Percentiles rank a stretch among this genome's conserved stretches.
These are phyloP conservation scores for Eupsilia transversa DNA, from an alignment of 2,888 invertebrate genomes.

Conservation along the genomic window DNA sequence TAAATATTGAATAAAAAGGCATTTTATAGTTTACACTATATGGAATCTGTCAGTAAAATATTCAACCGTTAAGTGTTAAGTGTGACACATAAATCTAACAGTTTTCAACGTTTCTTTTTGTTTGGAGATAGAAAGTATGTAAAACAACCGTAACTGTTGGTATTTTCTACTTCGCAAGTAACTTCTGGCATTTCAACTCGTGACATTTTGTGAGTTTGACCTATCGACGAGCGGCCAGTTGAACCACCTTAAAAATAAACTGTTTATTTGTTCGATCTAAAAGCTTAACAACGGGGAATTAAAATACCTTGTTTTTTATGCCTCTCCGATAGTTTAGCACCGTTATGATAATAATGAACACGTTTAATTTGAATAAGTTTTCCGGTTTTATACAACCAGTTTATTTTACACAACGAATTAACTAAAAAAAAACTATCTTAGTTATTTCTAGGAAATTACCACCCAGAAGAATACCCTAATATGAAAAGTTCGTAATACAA, in stretches of 20 bases:
- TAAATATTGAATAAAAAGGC: slow-evolving; percentile 18
- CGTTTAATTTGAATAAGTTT: slow-evolving; percentile 45
- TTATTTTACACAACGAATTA: slow-evolving; percentile 23
- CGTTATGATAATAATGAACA: slow-evolving; percentile 38
- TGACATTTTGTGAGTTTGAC: slow-evolving; percentile 51
- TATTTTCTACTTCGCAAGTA: slow-evolving; percentile 36
- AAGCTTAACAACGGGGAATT: slow-evolving; percentile 35
- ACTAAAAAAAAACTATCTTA: neutral
- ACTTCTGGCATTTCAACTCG: slow-evolving; percentile 54
- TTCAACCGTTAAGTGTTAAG: slow-evolving; percentile 28
- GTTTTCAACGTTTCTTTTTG: slow-evolving; percentile 39
- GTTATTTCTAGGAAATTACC: neutral
- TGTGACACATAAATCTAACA: slow-evolving; percentile 55
- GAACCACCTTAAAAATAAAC: slow-evolving; percentile 54
- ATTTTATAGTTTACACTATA: slow-evolving; percentile 8
- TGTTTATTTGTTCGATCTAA: slow-evolving; percentile 38
- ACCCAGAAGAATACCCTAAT: slow-evolving; percentile 4
- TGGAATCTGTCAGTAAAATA: slow-evolving; percentile 41
- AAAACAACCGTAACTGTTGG: slow-evolving; percentile 40
- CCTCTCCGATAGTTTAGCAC: slow-evolving; percentile 30
- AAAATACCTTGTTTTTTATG: slow-evolving; percentile 30
- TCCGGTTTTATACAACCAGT: slow-evolving; percentile 38
- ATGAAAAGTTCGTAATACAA: slow-evolving; percentile 37
- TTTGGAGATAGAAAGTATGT: slow-evolving; percentile 44
- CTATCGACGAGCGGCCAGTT: slow-evolving; percentile 50